These are phyloP conservation scores for Misgurnus anguillicaudatus DNA, from an alignment of 2,113 vertebrate genomes.

Conservation along the genomic window DNA sequence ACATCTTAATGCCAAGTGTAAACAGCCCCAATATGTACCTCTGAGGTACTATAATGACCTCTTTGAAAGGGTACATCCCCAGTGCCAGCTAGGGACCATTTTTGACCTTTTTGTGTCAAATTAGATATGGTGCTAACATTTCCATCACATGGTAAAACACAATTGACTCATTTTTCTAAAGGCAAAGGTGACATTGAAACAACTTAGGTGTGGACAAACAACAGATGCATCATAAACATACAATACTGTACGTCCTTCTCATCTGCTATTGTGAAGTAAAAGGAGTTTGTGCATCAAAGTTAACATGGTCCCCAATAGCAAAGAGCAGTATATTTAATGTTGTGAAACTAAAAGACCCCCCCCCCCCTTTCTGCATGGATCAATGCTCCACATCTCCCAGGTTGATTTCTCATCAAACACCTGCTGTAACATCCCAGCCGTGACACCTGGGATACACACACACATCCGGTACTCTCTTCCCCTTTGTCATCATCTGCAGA, in stretches of 20 bases:
- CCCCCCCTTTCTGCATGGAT: conserved; percentile 5
- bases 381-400: conserved; percentile 35
- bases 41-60: no score
- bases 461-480: background rate
- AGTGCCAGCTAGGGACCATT: no score
- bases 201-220: background rate
- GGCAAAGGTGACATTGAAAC: conserved; percentile 5
- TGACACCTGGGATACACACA: conserved; percentile 16
- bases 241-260: background rate
- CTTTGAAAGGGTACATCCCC: no score
- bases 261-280: background rate
- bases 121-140: no score
- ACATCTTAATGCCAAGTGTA: no score
- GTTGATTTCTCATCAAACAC: conserved; percentile 41
- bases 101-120: no score
- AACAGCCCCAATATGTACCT: no score
- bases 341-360: conserved; percentile 33
- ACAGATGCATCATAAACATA: background rate
- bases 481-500: conserved; percentile 26
- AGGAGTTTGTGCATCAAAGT: background rate
- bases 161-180: background rate
- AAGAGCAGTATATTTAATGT: conserved; percentile 38
- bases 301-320: conserved; percentile 18
- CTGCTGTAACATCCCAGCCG: conserved; percentile 13
- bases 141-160: no score